phyloP scores from a whole-genome alignment of 2,888 invertebrate genomes.

The Bombyx huttoni region DNA sequence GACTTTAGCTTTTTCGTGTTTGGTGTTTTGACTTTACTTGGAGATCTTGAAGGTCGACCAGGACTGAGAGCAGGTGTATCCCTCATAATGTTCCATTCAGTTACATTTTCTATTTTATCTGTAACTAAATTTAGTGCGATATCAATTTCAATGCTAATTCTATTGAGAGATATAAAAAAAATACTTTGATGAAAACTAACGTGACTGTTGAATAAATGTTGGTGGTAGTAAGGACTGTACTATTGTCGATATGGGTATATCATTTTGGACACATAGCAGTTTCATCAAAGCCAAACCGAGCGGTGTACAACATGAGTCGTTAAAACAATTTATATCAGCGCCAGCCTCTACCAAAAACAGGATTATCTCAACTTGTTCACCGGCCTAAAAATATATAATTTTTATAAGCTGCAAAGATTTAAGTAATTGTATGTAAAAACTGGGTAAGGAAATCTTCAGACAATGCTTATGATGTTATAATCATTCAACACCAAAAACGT shows the following conservation, averaged over 20 bases:
- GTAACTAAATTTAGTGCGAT: slow-evolving; percentile 1
- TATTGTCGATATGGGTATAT: slow-evolving; percentile 24
- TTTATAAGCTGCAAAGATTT: not conserved
- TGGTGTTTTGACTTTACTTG: slow-evolving; percentile 20
- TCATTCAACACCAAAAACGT: too few species aligned
- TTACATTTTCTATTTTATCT: slow-evolving; percentile 16
- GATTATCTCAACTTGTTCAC: slow-evolving; percentile 38
- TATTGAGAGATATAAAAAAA: not conserved
- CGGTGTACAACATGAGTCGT: slow-evolving; percentile 70
- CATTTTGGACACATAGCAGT: slow-evolving; percentile 32
- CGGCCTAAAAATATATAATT: slow-evolving; percentile 22
- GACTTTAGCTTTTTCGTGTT: slow-evolving; percentile 22
- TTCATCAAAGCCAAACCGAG: slow-evolving; percentile 50
- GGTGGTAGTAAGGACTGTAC: slow-evolving; percentile 33
- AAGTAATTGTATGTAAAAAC: too few species aligned
- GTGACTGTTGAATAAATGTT: slow-evolving; percentile 6
- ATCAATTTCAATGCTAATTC: too few species aligned
- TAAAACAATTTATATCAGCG: slow-evolving; percentile 55
- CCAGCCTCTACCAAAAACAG: slow-evolving; percentile 64
- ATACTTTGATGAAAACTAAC: slow-evolving; percentile 14
- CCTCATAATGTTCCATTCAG: slow-evolving; percentile 41
- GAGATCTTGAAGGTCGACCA: slow-evolving; percentile 9
- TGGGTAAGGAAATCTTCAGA: too few species aligned
- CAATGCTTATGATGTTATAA: too few species aligned
- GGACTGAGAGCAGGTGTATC: slow-evolving; percentile 8